phyloP scores from a whole-genome alignment of 2,888 invertebrate species.

The Lasioglossum oenotherae region DNA sequence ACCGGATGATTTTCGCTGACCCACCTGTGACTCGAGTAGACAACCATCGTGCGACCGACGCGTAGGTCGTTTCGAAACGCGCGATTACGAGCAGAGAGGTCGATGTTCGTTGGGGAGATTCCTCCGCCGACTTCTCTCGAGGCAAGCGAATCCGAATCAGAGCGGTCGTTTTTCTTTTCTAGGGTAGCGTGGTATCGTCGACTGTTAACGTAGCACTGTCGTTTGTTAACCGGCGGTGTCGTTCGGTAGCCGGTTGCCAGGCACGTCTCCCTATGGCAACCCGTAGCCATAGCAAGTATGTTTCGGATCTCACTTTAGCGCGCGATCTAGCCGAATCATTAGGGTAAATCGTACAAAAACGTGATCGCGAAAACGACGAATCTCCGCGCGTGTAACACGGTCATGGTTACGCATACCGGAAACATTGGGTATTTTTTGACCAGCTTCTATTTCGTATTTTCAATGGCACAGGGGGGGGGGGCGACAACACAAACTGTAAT shows the following conservation, averaged over 20 bases:
- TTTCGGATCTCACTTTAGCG: conserved; percentile 12
- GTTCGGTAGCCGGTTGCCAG: conserved; percentile 56
- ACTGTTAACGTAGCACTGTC: conserved; percentile 42
- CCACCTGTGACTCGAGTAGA: not conserved
- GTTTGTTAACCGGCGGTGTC: conserved; percentile 29
- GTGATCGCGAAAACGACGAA: conserved; percentile 1
- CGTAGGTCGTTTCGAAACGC: not conserved
- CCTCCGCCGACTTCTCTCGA: not conserved
- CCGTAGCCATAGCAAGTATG: not conserved
- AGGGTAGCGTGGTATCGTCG: conserved; percentile 33
- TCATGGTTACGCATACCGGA: not conserved
- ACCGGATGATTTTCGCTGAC: not conserved
- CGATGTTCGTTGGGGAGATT: not conserved
- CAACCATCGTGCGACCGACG: not conserved
- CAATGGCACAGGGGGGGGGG: not conserved
- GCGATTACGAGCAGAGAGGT: not conserved
- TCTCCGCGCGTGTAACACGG: not conserved
- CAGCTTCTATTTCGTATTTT: conserved; percentile 11
- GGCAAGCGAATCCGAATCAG: not conserved
- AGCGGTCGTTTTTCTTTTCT: not conserved
- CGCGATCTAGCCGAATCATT: conserved; percentile 20
- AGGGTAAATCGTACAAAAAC: conserved; percentile 4
- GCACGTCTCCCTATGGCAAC: conserved; percentile 64
- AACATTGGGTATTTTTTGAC: conserved; percentile 1
- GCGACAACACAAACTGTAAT: not conserved